Evolutionary conservation across 2,797 vertebrate species (phyloP).

Genomic region (Darevskia nairensis): DNA sequence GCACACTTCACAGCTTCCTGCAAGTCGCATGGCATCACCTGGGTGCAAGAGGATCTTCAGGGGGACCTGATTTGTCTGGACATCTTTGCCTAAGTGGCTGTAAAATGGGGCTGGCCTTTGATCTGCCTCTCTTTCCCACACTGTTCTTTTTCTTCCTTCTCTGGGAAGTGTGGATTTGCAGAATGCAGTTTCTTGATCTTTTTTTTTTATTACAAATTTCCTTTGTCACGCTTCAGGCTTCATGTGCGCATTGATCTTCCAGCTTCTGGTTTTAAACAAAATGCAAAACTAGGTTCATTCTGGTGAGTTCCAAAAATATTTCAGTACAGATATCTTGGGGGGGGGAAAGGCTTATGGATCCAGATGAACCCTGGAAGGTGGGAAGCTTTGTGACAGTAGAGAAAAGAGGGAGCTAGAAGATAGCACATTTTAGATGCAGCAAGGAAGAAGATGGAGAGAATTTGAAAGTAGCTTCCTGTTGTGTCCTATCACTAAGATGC

Average conservation of each 20-base stretch:
- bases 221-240: constrained; percentile 6
- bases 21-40: constrained; percentile 35
- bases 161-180: constrained; percentile 4
- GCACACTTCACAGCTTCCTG: constrained; percentile 44
- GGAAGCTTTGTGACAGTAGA: not conserved
- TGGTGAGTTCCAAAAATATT: not conserved
- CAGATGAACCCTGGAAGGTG: not conserved
- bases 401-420: not conserved
- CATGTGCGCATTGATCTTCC: not conserved
- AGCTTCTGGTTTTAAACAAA: not conserved
- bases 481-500: not conserved
- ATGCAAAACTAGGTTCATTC: no score
- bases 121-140: constrained; percentile 35
- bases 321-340: not conserved
- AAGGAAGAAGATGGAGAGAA: not conserved
- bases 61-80: constrained; percentile 1
- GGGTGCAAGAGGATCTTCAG: not conserved
- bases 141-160: not conserved
- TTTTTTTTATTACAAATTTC: constrained; percentile 25
- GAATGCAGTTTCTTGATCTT: not conserved
- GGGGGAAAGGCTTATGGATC: not conserved
- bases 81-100: not conserved
- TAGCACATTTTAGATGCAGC: not conserved
- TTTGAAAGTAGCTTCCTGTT: not conserved
- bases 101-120: constrained; percentile 20